Base-by-base conservation (phyloP, 2,888 invertebrate genomes). In the Eupithecia centaureata region DNA sequence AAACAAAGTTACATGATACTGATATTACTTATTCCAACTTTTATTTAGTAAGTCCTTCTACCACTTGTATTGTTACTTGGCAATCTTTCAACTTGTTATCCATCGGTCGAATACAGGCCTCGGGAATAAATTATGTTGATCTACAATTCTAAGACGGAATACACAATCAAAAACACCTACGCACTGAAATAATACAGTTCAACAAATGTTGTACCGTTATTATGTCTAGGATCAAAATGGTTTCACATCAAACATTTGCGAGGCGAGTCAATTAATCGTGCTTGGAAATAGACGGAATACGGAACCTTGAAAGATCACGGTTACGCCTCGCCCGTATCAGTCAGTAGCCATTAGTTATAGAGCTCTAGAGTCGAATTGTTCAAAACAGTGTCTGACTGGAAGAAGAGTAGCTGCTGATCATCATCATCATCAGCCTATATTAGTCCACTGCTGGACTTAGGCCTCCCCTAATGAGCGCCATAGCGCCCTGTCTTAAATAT, bases 361-460 rank as follows among this genome's bases (percentile, higher is more conserved):
- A 51, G 18, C 68, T 67, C 63, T 25, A 18, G 67, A 68, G 73
- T 60, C 54, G 61, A 68, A 69, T 73, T 75, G 71, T 69, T 73
- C 69, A 74, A 71, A 65, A 66, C 63, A 60, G 61, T 51, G 71
- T 70, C 67, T 68, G 52, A 35, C 59, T 60, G 61, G 68, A 68
- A 58, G 66, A 69, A 70, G 61, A 72, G 70, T 70, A 69, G 72
- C 65, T 8, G 13, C 22, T 25, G 22, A 13, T 25, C 2, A 42
- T 18, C 13, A 42, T n/a, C n/a, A n/a, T n/a, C n/a, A n/a, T n/a
- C n/a, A n/a, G n/a, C n/a, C n/a, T n/a, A n/a, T n/a, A n/a, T n/a
- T n/a, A n/a, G n/a, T n/a, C n/a, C n/a, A n/a, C n/a, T n/a, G n/a
- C n/a, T n/a, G n/a, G n/a, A n/a, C n/a, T n/a, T n/a, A n/a, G n/a